These are phyloP conservation scores for Lepidurus couesii DNA, from an alignment of 1,140 invertebrate species.

Conservation along the genomic window DNA sequence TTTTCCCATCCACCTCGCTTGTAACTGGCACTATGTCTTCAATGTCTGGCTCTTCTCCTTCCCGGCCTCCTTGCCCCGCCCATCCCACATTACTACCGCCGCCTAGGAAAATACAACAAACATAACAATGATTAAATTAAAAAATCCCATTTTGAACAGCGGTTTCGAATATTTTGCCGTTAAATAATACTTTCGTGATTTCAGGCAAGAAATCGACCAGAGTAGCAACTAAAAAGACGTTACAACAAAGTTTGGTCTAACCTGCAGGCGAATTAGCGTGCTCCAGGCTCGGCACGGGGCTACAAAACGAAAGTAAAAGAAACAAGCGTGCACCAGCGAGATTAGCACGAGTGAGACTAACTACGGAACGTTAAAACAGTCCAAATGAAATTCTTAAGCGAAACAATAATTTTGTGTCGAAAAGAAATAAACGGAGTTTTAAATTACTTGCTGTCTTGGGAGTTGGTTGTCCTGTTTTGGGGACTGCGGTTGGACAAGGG, in stretches of 20 bases:
- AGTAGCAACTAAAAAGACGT: background rate
- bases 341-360: no score
- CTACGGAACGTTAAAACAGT: no score
- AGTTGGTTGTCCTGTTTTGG: background rate
- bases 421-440: background rate
- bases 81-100: background rate
- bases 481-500: slow-evolving; percentile 3
- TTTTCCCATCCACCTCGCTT: slow-evolving; percentile 2
- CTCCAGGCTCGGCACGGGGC: background rate
- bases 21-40: background rate
- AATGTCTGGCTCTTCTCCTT: background rate
- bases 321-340: background rate
- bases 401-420: background rate
- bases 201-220: background rate
- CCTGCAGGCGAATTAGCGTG: background rate
- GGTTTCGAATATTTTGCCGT: background rate
- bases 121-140: background rate
- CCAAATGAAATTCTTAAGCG: no score
- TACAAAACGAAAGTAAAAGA: background rate
- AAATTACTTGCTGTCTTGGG: background rate
- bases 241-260: background rate
- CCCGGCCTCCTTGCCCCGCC: background rate
- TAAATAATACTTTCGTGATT: background rate
- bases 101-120: background rate
- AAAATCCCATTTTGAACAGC: no score